Evolutionary conservation across 2,113 vertebrate species (phyloP), one percentile per base, ranked within the genome.

Genomic region (Stegastes partitus): DNA sequence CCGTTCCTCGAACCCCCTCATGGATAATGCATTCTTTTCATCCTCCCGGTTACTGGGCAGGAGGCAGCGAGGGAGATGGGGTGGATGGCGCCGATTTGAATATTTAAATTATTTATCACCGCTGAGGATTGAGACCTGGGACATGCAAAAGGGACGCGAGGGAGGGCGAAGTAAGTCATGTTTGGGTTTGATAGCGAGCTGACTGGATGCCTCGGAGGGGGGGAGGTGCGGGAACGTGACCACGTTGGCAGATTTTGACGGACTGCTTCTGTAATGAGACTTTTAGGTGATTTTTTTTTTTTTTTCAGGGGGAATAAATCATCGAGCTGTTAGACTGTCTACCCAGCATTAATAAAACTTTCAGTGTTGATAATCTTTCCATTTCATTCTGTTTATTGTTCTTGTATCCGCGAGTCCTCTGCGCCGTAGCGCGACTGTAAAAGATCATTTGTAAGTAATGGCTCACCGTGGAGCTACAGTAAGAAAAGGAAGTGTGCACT

Each of bases 41-140:
- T 82, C 84, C 85, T 66, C 45, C 68, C 26, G 81, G 31, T 34
- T 45, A 61, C 42, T 2, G 14, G 74, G 68, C 86, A 74, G 62
- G 65, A 61, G 31, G 31, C 70, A 75, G 80, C 80, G 79, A 77
- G 84, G 71, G 85, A 83, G 84, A 80, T 62, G 88, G 87, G 87
- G 80, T 66, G 85, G 21, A 65, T 80, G 68, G 53, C 0, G 34
- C 85, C 85, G 81, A 92, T 92, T 92, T 92, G 85, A 92, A 93
- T 92, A 92, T 92, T 91, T 86, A 44, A 89, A 92, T 92, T 84
- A 92, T 91, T 89, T 89, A 92, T 89, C 76, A 83, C 45, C 65
- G 25, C 19, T 47, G 76, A 79, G 81, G 57, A 68, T 77, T 71
- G 79, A 82, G 85, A 82, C 79, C 64, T 31, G 5, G 67, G 70